A percentile compares a stretch with the other conserved stretches of the same genome.
Evolutionary conservation across 2,797 vertebrate species (phyloP).

Genomic region (Amblyraja radiata): DNA sequence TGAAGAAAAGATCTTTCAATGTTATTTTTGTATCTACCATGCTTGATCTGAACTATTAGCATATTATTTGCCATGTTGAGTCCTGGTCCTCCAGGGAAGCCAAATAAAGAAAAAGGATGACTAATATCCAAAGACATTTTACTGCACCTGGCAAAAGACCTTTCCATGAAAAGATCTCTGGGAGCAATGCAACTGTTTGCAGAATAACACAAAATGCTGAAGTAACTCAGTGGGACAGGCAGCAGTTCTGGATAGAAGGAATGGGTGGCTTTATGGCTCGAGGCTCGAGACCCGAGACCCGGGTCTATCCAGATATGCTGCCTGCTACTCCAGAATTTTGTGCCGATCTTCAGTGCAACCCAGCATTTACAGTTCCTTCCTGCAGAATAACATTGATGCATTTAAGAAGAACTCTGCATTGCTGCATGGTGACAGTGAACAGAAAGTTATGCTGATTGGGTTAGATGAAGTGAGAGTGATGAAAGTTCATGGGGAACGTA

Average conservation of each 20-base stretch:
- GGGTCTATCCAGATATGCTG: no score
- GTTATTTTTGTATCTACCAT: neutral
- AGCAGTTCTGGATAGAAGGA: no score
- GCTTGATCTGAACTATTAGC: neutral
- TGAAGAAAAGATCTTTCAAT: neutral
- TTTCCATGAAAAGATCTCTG: neutral
- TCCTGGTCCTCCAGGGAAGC: neutral
- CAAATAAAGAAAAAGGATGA: neutral
- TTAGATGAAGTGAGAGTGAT: no score
- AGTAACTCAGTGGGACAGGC: no score
- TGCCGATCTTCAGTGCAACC: no score
- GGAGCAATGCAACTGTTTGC: neutral
- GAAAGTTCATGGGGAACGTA: no score
- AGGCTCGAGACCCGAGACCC: no score
- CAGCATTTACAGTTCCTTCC: no score
- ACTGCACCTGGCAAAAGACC: neutral
- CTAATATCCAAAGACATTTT: neutral
- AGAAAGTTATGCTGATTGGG: neutral
- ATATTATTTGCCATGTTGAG: neutral
- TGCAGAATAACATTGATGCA: neutral
- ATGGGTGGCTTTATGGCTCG: no score
- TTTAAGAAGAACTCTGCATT: neutral
- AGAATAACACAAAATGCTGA: neutral
- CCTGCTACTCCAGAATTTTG: no score
- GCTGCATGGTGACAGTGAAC: neutral